Conservation (phyloP, 2,113 vertebrate genomes). For the Gnathonemus echidnorhynchus region DNA sequence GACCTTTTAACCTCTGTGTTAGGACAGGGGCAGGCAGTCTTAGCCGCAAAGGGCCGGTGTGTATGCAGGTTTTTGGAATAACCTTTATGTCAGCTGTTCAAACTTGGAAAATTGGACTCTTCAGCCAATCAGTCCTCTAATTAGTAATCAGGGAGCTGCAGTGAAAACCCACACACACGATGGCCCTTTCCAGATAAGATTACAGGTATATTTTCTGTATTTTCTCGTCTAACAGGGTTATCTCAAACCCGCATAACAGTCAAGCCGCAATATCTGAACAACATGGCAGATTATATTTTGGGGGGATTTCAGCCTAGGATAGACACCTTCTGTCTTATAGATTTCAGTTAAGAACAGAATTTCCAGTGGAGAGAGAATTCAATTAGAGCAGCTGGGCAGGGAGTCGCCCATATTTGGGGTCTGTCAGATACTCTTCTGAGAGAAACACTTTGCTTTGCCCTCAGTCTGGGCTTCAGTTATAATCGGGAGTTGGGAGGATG, state of each 20-base stretch:
- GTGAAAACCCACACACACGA: neutral
- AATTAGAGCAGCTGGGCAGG: neutral
- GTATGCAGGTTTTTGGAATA: no score
- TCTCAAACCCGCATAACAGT: neutral
- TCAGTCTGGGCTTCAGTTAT: neutral
- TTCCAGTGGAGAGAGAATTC: neutral
- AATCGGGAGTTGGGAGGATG: neutral
- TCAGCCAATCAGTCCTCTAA: neutral
- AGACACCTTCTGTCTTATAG: neutral
- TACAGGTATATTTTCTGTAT: neutral
- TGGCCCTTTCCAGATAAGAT: neutral
- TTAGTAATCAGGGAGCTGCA: neutral
- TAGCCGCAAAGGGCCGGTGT: neutral
- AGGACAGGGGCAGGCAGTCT: no score
- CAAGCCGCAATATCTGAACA: neutral
- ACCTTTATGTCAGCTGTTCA: no score
- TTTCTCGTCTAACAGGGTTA: neutral
- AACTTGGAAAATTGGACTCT: neutral
- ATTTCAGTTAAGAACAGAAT: conserved; percentile 1
- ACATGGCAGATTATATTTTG: neutral
- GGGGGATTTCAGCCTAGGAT: neutral
- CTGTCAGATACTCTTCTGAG: neutral
- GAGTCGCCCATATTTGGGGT: no score
- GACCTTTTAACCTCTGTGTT: neutral
- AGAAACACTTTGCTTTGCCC: neutral